phyloP scores from a whole-genome alignment of 2,113 vertebrate species.

The Aptenodytes patagonicus region DNA sequence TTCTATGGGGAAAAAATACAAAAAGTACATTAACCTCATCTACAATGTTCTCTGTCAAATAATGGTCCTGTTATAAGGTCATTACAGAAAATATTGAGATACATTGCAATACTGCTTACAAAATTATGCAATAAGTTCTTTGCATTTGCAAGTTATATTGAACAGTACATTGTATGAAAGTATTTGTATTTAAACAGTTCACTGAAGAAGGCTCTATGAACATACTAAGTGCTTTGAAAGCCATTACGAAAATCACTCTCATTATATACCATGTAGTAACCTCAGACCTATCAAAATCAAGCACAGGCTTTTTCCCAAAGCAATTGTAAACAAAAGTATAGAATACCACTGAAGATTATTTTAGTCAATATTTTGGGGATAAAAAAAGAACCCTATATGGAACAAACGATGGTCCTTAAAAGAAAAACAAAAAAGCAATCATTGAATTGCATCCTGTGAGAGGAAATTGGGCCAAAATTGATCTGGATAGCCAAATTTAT shows the following conservation, averaged over 20 bases:
- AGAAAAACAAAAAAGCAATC: conserved; percentile 24
- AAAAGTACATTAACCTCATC: neutral
- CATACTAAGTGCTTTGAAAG: neutral
- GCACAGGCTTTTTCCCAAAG: neutral
- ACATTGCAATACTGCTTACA: neutral
- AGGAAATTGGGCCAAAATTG: conserved; percentile 70
- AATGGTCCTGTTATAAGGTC: neutral
- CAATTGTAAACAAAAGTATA: neutral
- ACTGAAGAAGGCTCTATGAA: neutral
- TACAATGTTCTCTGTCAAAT: conserved; percentile 9
- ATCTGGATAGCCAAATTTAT: conserved; percentile 72
- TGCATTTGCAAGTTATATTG: neutral
- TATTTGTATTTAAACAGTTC: neutral
- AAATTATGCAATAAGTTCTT: neutral
- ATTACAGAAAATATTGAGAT: neutral
- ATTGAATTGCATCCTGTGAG: conserved; percentile 62
- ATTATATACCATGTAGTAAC: neutral
- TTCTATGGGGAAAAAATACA: neutral
- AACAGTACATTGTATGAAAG: neutral
- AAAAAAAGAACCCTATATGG: neutral
- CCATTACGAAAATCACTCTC: neutral
- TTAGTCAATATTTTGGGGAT: neutral
- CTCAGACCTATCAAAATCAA: neutral
- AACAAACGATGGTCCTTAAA: neutral
- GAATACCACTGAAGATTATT: neutral